phyloP scores from a whole-genome alignment of 2,888 invertebrate genomes.

The Gonocerus acuteangulatus region DNA sequence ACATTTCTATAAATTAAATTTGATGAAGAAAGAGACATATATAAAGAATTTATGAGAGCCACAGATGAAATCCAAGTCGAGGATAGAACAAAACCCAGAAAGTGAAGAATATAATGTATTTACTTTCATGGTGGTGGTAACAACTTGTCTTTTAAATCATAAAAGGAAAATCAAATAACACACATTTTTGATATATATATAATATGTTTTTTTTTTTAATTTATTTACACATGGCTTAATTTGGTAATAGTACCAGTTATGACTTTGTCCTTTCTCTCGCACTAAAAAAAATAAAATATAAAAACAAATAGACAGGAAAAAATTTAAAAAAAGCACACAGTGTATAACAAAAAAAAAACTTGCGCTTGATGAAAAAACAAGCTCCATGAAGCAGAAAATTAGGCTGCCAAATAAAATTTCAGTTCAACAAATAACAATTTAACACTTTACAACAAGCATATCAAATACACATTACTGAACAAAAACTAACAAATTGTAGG shows the following conservation, averaged over 20 bases:
- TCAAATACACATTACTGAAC: not conserved
- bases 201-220: not conserved
- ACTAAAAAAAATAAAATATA: too few relatives aligned
- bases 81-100: too few relatives aligned
- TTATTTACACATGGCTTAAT: not conserved
- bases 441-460: not conserved
- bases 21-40: too few relatives aligned
- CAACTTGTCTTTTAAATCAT: not conserved
- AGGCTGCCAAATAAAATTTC: not conserved
- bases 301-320: slow-evolving; percentile 4
- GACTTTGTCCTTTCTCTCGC: too few relatives aligned
- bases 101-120: too few relatives aligned
- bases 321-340: slow-evolving; percentile 11
- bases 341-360: not conserved
- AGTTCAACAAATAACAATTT: not conserved
- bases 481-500: too few relatives aligned
- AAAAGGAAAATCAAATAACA: not conserved
- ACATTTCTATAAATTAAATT: too few relatives aligned
- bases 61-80: too few relatives aligned
- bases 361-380: slow-evolving; percentile 13
- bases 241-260: not conserved
- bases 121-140: not conserved
- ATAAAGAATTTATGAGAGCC: too few relatives aligned
- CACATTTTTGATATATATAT: not conserved
- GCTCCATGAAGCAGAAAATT: not conserved